Percentiles rank a stretch among this genome's conserved stretches.
Evolutionary conservation across 2,113 vertebrate genomes (phyloP).

Genomic region (Pristiophorus japonicus): DNA sequence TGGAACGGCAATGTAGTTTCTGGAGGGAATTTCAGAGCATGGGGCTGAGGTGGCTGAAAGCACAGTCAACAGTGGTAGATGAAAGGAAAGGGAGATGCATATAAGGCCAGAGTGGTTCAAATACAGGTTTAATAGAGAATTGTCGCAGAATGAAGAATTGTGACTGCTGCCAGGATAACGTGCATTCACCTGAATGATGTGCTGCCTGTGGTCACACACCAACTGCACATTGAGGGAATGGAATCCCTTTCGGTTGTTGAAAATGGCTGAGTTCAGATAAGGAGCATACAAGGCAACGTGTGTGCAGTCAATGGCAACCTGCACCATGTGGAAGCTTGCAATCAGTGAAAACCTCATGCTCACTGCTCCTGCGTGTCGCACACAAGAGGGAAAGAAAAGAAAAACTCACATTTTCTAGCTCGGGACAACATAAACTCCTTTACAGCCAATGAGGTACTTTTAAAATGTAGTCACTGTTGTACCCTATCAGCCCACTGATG

Average conservation of each 20-base stretch:
- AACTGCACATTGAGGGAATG: neutral
- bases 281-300: no score
- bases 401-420: no score
- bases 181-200: neutral
- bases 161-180: neutral
- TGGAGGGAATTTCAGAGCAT: neutral
- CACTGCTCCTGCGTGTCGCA: no score
- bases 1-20: neutral
- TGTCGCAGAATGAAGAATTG: neutral
- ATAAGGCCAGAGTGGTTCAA: neutral
- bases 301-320: neutral
- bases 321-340: neutral
- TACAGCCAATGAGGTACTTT: no score
- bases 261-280: no score
- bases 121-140: neutral
- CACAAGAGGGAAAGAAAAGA: no score
- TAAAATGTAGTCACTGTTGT: no score
- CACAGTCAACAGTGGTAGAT: neutral
- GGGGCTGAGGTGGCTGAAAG: neutral
- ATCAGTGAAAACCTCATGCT: neutral
- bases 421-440: no score
- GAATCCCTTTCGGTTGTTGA: neutral
- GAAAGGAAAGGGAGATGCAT: no score
- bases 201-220: no score
- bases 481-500: neutral